Percentiles rank a stretch among this genome's conserved stretches.
phyloP scores from a whole-genome alignment of 2,113 vertebrate genomes.

The Apeltes quadracus region DNA sequence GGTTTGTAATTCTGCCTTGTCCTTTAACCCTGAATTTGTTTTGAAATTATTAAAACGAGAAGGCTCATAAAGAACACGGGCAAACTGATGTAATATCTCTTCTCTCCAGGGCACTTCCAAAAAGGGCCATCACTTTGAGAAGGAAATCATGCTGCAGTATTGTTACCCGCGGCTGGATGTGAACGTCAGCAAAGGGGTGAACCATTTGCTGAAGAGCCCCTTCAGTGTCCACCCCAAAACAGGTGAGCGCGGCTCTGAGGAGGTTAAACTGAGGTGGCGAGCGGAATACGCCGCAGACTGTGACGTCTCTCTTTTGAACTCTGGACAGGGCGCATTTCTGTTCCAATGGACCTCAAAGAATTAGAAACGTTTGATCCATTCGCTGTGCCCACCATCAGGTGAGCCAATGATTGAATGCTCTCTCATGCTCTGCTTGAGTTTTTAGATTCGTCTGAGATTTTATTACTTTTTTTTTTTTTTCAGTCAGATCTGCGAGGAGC shows the following conservation, averaged over 20 bases:
- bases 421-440: background rate
- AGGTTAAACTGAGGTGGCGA: background rate
- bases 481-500: slow-evolving; percentile 88
- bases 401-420: background rate
- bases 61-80: background rate
- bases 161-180: slow-evolving; percentile 95
- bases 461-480: background rate
- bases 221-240: slow-evolving; percentile 98
- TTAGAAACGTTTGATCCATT: slow-evolving; percentile 93
- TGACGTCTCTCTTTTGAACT: background rate
- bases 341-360: slow-evolving; percentile 89
- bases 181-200: slow-evolving; percentile 95
- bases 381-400: slow-evolving; percentile 93
- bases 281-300: background rate
- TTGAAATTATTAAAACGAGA: background rate
- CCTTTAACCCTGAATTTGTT: background rate
- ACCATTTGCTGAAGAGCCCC: slow-evolving; percentile 95
- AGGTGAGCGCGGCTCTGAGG: slow-evolving; percentile 68
- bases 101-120: slow-evolving; percentile 29
- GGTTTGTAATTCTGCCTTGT: slow-evolving; percentile 46
- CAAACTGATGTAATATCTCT: background rate
- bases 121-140: slow-evolving; percentile 73
- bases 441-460: background rate
- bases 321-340: slow-evolving; percentile 88
- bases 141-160: slow-evolving; percentile 95